Evolutionary conservation across 2,888 invertebrate genomes (phyloP), one percentile per base, ranked within the genome.

Genomic region (Drosophila phalerata): DNA sequence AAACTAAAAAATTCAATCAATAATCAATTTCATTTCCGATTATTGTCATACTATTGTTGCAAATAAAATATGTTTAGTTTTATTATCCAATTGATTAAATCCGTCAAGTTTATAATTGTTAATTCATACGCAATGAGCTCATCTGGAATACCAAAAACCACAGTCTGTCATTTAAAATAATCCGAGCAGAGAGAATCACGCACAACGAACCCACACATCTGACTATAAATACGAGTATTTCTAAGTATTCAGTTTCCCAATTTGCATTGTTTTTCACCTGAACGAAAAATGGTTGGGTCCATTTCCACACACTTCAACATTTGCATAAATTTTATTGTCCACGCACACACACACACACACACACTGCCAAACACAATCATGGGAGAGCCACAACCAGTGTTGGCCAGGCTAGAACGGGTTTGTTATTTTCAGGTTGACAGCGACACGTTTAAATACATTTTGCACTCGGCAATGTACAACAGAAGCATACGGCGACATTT

Each of bases 381-480:
- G 61, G 76, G 62, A 63, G 75, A 52, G 70, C 58, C 58, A 47
- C 66, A 63, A 63, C 76, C 66, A 72, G 57, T 77, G 67, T 37
- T 64, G 51, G 57, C 30, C 47, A 17, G 53, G 47, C 47, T 9
- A 5, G 34, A 30, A 13, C 22, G 28, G 22, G 17, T 11, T 11
- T 34, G 38, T n/a, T 49, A 63, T 48, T 49, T 49, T 5, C 22
- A 37, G 58, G 28, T 9, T 78, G 85, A 69, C 68, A 70, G 68
- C 68, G 89, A 77, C 90, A 90, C 78, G 73, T 80, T 85, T 86
- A 90, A 85, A 88, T 84, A 87, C 85, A 88, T 85, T 85, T 85
- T 86, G 70, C 73, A 73, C 73, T 69, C 69, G 76, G 69, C 65
- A 57, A 38, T 69, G 81, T 64, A 53, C 76, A 69, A 53, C 58